These are phyloP conservation scores for Chaetogeoica ovagalla DNA, from an alignment of 2,888 invertebrate genomes.

Conservation along the genomic window DNA sequence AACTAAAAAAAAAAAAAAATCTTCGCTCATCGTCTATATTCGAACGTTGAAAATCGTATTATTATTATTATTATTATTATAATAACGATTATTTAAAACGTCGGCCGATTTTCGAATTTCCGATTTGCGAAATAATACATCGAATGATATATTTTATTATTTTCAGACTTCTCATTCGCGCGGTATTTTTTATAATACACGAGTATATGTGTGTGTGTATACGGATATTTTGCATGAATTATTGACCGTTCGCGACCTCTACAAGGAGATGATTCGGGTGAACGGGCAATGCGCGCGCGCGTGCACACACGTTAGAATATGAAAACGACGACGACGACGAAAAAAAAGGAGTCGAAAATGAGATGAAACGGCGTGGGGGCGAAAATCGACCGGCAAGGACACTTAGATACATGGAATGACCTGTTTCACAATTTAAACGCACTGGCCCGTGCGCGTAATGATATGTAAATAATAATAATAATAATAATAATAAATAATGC, in stretches of 20 bases:
- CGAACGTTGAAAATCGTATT: no score
- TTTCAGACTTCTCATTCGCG: no score
- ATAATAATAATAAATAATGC: conserved; percentile 9
- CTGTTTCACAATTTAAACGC: conserved; percentile 46
- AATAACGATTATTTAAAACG: no score
- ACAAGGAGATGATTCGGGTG: conserved; percentile 37
- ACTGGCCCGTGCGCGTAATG: not conserved
- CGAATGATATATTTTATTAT: no score
- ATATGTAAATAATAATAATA: not conserved
- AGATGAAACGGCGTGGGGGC: not conserved
- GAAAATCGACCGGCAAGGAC: conserved; percentile 39
- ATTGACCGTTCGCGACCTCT: conserved; percentile 33
- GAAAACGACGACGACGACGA: not conserved
- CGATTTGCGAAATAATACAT: no score
- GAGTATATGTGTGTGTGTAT: not conserved
- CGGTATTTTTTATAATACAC: not conserved
- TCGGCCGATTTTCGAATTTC: no score
- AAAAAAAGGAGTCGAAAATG: conserved; percentile 5
- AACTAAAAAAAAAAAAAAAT: no score
- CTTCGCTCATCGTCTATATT: no score
- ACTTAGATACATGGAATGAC: conserved; percentile 23
- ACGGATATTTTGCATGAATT: not conserved
- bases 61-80: no score
- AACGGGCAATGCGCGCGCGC: not conserved
- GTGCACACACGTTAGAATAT: not conserved